phyloP scores from a whole-genome alignment of 2,113 vertebrate species.

The Nanorana parkeri region DNA sequence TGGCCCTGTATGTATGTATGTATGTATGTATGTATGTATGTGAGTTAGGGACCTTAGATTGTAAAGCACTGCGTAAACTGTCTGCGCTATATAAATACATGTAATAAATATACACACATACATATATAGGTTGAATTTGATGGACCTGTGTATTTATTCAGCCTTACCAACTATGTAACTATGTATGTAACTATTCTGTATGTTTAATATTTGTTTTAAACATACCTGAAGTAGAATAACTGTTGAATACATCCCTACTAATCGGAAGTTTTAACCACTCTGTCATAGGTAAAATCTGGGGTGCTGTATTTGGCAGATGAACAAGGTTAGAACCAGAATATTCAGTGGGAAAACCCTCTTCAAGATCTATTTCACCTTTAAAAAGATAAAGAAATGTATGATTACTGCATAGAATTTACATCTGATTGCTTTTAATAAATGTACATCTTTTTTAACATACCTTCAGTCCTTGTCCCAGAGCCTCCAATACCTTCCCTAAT shows the following conservation, averaged over 20 bases:
- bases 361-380: conserved; percentile 8
- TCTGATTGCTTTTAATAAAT: background rate
- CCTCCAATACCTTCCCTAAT: conserved; percentile 71
- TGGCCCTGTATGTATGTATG: too few species aligned
- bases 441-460: conserved; percentile 25
- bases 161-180: too few species aligned
- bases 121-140: too few species aligned
- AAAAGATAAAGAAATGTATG: background rate
- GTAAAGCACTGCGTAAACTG: too few species aligned
- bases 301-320: conserved; percentile 57
- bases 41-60: too few species aligned
- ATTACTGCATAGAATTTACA: background rate
- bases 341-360: background rate
- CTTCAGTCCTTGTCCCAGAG: conserved; percentile 54
- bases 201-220: background rate
- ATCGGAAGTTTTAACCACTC: conserved; percentile 73
- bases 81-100: too few species aligned
- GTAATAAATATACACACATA: too few species aligned
- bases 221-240: conserved; percentile 59
- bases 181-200: too few species aligned
- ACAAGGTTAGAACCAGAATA: conserved; percentile 69
- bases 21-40: too few species aligned
- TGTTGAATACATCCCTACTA: conserved; percentile 54
- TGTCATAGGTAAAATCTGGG: conserved; percentile 61
- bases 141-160: too few species aligned